Conservation (phyloP, 2,888 invertebrate species). For the Villa cingulata region DNA sequence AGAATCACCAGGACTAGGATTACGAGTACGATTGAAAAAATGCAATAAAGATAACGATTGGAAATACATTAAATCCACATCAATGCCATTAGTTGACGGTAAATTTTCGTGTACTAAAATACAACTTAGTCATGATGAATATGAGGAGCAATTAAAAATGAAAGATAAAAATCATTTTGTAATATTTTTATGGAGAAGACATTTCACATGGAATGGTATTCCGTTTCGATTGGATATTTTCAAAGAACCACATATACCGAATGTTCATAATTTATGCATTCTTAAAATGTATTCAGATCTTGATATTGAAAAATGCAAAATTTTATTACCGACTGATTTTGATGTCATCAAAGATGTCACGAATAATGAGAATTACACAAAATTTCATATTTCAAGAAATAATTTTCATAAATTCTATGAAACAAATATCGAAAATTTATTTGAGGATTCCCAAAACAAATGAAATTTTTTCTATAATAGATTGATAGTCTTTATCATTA, state of each 20-base stretch:
- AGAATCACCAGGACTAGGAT: neutral
- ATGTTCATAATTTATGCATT: neutral
- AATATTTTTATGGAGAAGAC: neutral
- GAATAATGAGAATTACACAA: neutral
- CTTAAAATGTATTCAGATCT: neutral
- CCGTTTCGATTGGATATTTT: neutral
- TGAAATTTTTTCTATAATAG: no score
- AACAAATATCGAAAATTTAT: no score
- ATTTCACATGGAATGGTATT: neutral
- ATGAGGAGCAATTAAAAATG: neutral
- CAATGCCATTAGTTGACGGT: neutral
- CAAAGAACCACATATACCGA: neutral
- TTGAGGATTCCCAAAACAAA: no score
- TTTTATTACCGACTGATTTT: neutral
- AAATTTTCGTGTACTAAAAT: neutral
- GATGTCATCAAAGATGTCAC: neutral
- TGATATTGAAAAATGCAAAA: neutral
- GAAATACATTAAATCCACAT: neutral
- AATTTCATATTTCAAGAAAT: no score
- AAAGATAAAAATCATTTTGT: neutral
- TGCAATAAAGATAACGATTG: neutral
- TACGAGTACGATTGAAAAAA: neutral
- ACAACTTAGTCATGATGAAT: neutral
- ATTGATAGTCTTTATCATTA: no score
- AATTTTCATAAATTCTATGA: no score